A percentile compares a stretch with the other conserved stretches of the same genome.
Conservation (phyloP, 1,140 invertebrate species). For the Thalassaphorura encarpata region DNA sequence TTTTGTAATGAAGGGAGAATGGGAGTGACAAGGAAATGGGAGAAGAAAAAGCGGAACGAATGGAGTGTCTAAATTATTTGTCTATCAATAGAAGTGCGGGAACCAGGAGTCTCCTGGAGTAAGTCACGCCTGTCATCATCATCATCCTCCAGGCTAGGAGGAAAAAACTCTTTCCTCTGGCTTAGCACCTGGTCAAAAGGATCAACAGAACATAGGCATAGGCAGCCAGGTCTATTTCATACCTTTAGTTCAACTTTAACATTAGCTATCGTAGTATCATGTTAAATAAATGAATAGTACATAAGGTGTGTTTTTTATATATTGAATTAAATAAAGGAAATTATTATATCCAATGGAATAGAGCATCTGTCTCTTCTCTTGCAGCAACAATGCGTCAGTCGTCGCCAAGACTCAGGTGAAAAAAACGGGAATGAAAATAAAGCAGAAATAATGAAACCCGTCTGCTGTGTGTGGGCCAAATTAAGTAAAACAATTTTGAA, state of each 20-base stretch:
- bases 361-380: neutral
- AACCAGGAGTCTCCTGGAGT: neutral
- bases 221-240: neutral
- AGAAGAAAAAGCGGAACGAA: neutral
- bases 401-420: too few relatives aligned
- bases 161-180: neutral
- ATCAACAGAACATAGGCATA: neutral
- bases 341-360: too few relatives aligned
- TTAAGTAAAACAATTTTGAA: too few relatives aligned
- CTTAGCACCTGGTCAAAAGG: neutral
- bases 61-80: neutral
- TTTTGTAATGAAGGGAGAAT: neutral
- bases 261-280: neutral
- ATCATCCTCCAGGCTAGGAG: neutral
- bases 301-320: neutral
- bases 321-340: too few relatives aligned
- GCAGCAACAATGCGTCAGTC: neutral
- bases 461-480: too few relatives aligned
- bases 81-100: neutral
- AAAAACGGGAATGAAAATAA: too few relatives aligned
- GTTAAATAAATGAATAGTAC: neutral
- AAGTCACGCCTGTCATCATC: constrained; percentile 8
- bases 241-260: neutral
- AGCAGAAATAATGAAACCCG: too few relatives aligned
- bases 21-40: neutral